Evolutionary conservation across 2,113 vertebrate species (phyloP), one percentile per base, ranked within the genome.

Genomic region (Syrmaticus mikado): DNA sequence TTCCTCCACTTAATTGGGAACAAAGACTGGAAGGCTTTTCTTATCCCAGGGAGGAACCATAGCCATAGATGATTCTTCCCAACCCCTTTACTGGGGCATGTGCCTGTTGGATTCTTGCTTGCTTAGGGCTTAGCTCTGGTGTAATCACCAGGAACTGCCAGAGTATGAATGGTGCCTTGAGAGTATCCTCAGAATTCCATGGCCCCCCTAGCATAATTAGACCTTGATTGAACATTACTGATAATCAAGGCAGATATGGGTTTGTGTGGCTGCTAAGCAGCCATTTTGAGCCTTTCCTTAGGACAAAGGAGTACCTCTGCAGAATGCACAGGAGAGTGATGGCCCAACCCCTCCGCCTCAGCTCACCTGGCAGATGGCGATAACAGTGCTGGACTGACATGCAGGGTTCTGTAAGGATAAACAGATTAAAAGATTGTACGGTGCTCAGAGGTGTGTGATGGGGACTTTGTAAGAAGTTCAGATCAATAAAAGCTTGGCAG

Each of bases 311-410:
- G 8, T 21, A 38, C 14, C 7, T 28, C 0, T 1, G 36, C 24
- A 64, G 80, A 50, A 14, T 34, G 40, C 0, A 0, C 0, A 1
- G n/a, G 10, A 0, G 4, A n/a, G 24, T 0, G 1, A 48, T 32
- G 30, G 45, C 24, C 53, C 32, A 22, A 7, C 30, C 85, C 55
- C n/a, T 34, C 34, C 53, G n/a, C 64, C 36, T 73, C 41, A 16
- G 14, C 38, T 82, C 67, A 75, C 57, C 32, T 57, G 65, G 46
- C 85, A 94, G 83, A 78, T 88, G 83, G 83, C 25, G 65, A 84
- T 75, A 64, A 81, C 12, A n/a, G 20, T 20, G 22, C 57, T 90
- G 85, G 52, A 11, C 46, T 72, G n/a, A 34, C 15, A 38, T 15
- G 58, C 22, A 24, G 32, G 61, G 70, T 93, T 6, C 38, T 2